phyloP scores from a whole-genome alignment of 2,113 vertebrate species.

The Gadus macrocephalus region DNA sequence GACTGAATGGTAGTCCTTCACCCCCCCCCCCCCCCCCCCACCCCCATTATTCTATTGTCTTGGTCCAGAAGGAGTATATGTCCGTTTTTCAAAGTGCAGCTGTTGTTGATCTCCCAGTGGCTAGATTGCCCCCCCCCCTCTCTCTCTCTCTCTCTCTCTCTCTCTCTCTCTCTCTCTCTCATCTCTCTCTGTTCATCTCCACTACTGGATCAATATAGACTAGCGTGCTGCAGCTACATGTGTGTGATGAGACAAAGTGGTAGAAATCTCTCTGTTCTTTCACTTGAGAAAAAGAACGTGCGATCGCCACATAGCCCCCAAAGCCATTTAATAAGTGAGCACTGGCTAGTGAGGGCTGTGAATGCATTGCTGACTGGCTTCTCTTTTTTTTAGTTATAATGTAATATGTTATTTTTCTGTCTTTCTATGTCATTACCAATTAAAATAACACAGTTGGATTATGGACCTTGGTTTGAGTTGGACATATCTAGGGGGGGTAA shows the following conservation, averaged over 20 bases:
- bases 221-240: slow-evolving; percentile 43
- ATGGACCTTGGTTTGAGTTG: no score
- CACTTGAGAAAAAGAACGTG: no score
- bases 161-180: slow-evolving; percentile 20
- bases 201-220: slow-evolving; percentile 67
- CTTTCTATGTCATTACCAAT: no score
- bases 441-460: no score
- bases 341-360: slow-evolving; percentile 30
- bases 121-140: slow-evolving; percentile 30
- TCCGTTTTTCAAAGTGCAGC: slow-evolving; percentile 60
- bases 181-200: slow-evolving; percentile 55
- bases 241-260: slow-evolving; percentile 48
- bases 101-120: slow-evolving; percentile 56
- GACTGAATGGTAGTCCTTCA: no score
- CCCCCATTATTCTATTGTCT: slow-evolving; percentile 28
- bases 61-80: slow-evolving; percentile 51
- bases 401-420: slow-evolving; percentile 31
- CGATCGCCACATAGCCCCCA: slow-evolving; percentile 17
- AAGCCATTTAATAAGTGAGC: slow-evolving; percentile 19
- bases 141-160: no score
- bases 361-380: slow-evolving; percentile 35
- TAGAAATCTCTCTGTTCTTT: slow-evolving; percentile 35
- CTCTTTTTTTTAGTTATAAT: slow-evolving; percentile 29
- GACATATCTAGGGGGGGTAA: no score
- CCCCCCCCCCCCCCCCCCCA: not conserved